phyloP scores from a whole-genome alignment of 23 tunicate species.

The Trididemnum nubilum region DNA sequence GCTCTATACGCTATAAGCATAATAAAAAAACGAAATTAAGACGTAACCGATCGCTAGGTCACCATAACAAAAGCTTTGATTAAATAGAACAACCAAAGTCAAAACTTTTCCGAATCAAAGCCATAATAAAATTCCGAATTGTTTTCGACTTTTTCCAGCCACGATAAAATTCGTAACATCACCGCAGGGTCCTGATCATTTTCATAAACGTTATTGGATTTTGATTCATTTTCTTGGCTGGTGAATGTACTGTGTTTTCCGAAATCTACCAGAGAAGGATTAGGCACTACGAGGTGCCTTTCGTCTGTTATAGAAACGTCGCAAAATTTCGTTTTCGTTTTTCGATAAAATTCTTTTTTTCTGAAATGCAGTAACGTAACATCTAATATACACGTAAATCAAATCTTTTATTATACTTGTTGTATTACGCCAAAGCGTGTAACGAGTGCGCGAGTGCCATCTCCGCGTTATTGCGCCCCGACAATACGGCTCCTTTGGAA shows the following conservation, averaged over 20 bases:
- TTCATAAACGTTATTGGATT: neutral
- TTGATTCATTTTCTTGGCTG: neutral
- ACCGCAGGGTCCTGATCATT: slow-evolving; percentile 35
- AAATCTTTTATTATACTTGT: neutral
- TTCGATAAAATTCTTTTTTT: neutral
- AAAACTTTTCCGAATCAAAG: slow-evolving; percentile 22
- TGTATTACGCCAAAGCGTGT: neutral
- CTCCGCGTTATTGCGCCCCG: neutral
- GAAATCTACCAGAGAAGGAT: slow-evolving; percentile 18
- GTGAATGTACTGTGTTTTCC: neutral
- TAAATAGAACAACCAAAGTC: too few species aligned
- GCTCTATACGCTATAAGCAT: too few species aligned
- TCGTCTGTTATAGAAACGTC: neutral
- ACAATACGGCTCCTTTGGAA: neutral
- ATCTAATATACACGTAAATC: neutral
- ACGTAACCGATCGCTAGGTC: too few species aligned
- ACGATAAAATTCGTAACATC: slow-evolving; percentile 31
- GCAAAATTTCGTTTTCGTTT: neutral
- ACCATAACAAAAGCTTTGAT: too few species aligned
- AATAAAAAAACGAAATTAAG: too few species aligned
- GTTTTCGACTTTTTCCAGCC: slow-evolving; percentile 46
- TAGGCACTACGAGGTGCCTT: slow-evolving; percentile 9
- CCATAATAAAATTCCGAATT: slow-evolving; percentile 48
- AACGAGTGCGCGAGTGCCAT: neutral
- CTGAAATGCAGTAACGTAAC: too few species aligned